Evolutionary conservation across 1,140 invertebrate genomes (phyloP), one percentile per base, ranked within the genome.

Genomic region (Adelges cooleyi): DNA sequence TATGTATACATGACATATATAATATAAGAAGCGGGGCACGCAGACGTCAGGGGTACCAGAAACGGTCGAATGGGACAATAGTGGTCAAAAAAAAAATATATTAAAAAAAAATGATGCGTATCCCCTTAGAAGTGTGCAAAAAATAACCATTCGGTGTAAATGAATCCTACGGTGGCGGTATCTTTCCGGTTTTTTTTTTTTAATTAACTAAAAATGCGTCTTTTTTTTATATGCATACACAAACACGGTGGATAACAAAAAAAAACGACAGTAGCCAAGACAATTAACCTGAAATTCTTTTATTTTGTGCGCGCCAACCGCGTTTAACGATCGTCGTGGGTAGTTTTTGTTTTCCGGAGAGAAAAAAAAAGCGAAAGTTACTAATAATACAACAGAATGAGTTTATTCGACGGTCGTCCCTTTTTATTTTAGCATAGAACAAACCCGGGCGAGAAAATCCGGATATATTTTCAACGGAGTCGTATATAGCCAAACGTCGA

Each of bases 241-340:
- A 6, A 33, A 5, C 29, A 11, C 29, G 29, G 5, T 33, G 29
- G 29, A 33, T n/a, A n/a, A n/a, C n/a, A n/a, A n/a, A n/a, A n/a
- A n/a, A n/a, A n/a, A n/a, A n/a, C n/a, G n/a, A 20, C 36, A 42
- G 56, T 29, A 46, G 25, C 17, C 42, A 25, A 17, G 25, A 48
- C 56, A 62, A 48, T 62, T 48, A 48, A 62, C 42, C 18, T 29
- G 56, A 62, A 59, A 62, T 62, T 62, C 56, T 48, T n/a, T 62
- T 18, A 33, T 48, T 27, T 56, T 18, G 23, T 8, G n/a, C 52
- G 25, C 10, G 17, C 11, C 36, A 36, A 40, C 23, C 29, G 22
- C 23, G 13, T 44, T 59, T 59, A 42, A 59, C 54, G 40, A 59
- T 22, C 53, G 33, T 56, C 40, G 17, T 33, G 25, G 8, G n/a